Evolutionary conservation across 2,113 vertebrate genomes (phyloP).

Genomic region (Damaliscus lunatus): DNA sequence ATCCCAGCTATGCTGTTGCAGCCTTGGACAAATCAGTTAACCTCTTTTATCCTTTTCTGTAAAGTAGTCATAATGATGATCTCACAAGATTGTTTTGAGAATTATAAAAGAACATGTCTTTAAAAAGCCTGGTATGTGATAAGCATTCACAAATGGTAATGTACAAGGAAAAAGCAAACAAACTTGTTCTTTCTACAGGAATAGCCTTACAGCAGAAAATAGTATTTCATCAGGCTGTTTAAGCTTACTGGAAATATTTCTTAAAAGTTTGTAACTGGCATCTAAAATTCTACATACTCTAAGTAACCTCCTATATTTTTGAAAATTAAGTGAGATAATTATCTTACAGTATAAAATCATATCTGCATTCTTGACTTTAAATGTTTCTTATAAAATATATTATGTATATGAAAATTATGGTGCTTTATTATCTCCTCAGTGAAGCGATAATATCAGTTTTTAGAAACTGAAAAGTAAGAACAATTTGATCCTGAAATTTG

Average conservation of each 20-base stretch:
- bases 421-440: neutral
- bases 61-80: neutral
- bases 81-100: neutral
- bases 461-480: neutral
- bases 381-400: neutral
- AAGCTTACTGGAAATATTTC: slow-evolving; percentile 2
- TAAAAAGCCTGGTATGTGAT: neutral
- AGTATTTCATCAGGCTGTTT: neutral
- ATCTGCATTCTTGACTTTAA: neutral
- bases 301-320: neutral
- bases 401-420: neutral
- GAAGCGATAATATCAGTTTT: neutral
- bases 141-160: slow-evolving; percentile 2
- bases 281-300: neutral
- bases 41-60: neutral
- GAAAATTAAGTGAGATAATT: neutral
- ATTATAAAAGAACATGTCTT: neutral
- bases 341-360: neutral
- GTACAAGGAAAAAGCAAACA: neutral
- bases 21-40: neutral
- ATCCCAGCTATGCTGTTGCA: neutral
- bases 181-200: slow-evolving; percentile 16
- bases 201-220: neutral
- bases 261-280: neutral
- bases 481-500: neutral